Percentiles rank a stretch among this genome's conserved stretches.
phyloP scores from a whole-genome alignment of 2,888 invertebrate species.

The Holacanthella duospinosa region DNA sequence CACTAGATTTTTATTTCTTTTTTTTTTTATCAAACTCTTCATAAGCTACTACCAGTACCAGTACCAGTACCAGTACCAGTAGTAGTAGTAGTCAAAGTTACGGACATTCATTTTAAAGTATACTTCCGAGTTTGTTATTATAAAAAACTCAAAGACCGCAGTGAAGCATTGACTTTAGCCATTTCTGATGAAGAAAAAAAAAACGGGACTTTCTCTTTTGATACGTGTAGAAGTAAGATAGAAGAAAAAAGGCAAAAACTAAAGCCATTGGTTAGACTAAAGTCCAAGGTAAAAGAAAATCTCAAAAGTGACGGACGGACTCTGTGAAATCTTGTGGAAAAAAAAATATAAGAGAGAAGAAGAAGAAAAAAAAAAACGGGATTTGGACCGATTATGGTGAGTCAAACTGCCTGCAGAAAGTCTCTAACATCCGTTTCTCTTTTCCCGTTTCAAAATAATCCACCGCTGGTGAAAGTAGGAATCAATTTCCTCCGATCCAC shows the following conservation, averaged over 20 bases:
- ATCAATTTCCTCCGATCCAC: too few species aligned
- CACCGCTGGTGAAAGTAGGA: background rate
- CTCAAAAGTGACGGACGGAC: background rate
- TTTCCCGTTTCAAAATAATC: background rate
- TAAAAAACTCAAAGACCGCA: too few species aligned
- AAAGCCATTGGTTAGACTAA: background rate
- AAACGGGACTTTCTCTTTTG: too few species aligned
- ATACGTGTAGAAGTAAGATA: too few species aligned
- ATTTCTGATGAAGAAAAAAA: background rate
- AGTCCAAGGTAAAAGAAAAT: background rate
- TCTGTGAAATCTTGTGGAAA: background rate
- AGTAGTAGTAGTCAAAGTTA: too few species aligned
- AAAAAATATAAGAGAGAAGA: slow-evolving; percentile 2
- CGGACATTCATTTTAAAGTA: too few species aligned
- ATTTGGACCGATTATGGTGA: slow-evolving; percentile 25
- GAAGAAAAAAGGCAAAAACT: background rate
- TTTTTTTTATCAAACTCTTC: too few species aligned
- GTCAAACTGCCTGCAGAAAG: background rate
- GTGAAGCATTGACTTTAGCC: too few species aligned
- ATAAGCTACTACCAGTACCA: too few species aligned
- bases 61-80: too few species aligned
- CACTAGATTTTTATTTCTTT: too few species aligned
- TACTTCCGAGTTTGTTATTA: too few species aligned
- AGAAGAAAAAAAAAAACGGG: slow-evolving; percentile 19
- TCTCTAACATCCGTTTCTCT: background rate